These are phyloP conservation scores for Anomalospiza imberbis DNA, from an alignment of 2,797 vertebrate genomes.

Conservation along the genomic window DNA sequence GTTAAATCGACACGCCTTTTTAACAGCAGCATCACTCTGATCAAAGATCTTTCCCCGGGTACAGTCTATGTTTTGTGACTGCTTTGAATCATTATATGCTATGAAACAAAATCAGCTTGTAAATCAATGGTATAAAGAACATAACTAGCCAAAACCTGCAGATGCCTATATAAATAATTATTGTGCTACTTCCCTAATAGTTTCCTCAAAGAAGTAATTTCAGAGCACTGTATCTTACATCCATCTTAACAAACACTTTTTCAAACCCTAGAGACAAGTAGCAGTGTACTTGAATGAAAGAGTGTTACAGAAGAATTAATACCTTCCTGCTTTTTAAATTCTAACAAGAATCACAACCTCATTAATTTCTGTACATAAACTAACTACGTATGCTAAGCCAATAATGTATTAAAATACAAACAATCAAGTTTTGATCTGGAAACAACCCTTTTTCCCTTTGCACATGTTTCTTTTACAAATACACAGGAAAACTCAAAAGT, in stretches of 20 bases:
- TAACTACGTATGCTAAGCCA: neutral
- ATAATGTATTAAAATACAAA: neutral
- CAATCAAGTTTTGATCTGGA: neutral
- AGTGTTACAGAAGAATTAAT: neutral
- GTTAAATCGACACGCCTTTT: constrained; percentile 85
- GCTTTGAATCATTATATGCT: constrained; percentile 84
- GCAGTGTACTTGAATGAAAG: neutral
- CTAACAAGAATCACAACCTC: neutral
- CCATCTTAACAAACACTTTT: neutral
- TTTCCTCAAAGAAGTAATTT: neutral
- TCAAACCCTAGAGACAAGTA: neutral
- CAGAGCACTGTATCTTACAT: neutral
- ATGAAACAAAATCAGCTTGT: constrained; percentile 15
- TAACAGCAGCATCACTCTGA: constrained; percentile 72
- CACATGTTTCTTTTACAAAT: neutral
- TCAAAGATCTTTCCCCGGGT: constrained; percentile 71
- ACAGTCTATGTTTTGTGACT: constrained; percentile 81
- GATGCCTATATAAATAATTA: neutral
- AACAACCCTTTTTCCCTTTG: neutral
- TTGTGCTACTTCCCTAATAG: neutral
- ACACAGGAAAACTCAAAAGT: neutral
- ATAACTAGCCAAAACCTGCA: neutral
- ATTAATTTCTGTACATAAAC: neutral
- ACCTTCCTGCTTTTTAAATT: neutral
- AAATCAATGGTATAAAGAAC: neutral